A percentile compares a stretch with the other conserved stretches of the same genome.
These are phyloP conservation scores for Gymnosoma rotundatum DNA, from an alignment of 2,888 invertebrate species.

Conservation along the genomic window DNA sequence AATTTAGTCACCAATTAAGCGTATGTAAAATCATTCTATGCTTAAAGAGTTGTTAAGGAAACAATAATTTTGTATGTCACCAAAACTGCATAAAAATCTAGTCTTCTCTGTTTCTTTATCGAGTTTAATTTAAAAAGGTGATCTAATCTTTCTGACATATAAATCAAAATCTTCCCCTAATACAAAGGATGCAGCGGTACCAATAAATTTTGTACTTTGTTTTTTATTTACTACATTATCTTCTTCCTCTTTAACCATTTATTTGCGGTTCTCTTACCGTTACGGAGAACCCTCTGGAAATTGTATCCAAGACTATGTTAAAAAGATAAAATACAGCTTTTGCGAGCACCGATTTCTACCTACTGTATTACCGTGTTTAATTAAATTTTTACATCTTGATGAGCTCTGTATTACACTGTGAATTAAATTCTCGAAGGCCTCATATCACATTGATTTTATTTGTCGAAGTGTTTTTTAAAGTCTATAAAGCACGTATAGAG, in stretches of 20 bases:
- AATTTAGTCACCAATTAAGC: constrained; percentile 32
- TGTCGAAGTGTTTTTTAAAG: no score
- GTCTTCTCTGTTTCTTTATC: constrained; percentile 28
- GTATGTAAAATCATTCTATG: constrained; percentile 47
- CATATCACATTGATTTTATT: no score
- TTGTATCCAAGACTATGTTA: no score
- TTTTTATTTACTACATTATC: background rate
- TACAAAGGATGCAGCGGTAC: constrained; percentile 22
- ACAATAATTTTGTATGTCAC: constrained; percentile 36
- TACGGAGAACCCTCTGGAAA: no score
- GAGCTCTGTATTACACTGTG: no score
- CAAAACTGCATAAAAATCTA: constrained; percentile 43
- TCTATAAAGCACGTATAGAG: no score
- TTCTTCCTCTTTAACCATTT: constrained; percentile 15
- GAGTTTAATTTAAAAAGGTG: constrained; percentile 44
- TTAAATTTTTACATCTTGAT: no score
- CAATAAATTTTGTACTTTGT: constrained; percentile 33
- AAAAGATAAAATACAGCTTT: no score
- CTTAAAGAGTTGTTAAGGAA: constrained; percentile 45
- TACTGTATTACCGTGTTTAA: no score
- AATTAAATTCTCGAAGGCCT: no score
- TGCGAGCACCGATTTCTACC: no score
- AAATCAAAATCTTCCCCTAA: constrained; percentile 28
- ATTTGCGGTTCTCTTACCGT: no score
- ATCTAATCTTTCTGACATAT: constrained; percentile 15